These are phyloP conservation scores for Colletes collaris DNA, from an alignment of 2,888 invertebrate genomes.

Conservation along the genomic window DNA sequence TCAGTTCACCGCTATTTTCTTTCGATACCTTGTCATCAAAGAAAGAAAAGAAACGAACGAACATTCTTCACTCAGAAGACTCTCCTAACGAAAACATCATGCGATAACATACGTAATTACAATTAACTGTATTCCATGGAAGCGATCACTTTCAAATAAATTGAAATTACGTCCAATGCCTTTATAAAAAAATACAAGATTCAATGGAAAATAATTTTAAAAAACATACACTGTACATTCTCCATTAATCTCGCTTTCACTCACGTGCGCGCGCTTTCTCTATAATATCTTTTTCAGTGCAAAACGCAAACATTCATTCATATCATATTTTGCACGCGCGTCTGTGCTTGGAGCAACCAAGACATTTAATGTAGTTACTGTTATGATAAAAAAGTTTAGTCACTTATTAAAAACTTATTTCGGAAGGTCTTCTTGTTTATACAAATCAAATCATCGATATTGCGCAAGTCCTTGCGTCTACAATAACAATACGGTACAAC, in stretches of 20 bases:
- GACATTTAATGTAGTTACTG: constrained; percentile 37
- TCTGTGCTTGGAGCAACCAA: constrained; percentile 43
- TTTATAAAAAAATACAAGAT: constrained; percentile 40
- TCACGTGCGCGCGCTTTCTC: constrained; percentile 36
- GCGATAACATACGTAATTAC: constrained; percentile 18
- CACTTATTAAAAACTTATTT: constrained; percentile 49
- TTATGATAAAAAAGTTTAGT: constrained; percentile 54
- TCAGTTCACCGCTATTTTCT: constrained; percentile 48
- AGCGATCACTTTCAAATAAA: constrained; percentile 26
- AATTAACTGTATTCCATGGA: constrained; percentile 23
- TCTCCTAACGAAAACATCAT: constrained; percentile 21
- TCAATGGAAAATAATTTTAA: constrained; percentile 37
- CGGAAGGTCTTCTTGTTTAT: constrained; percentile 42
- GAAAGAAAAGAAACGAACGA: background rate
- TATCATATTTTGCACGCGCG: constrained; percentile 36
- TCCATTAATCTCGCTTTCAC: constrained; percentile 12
- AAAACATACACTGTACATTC: constrained; percentile 30
- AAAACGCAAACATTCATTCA: constrained; percentile 38
- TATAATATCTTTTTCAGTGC: constrained; percentile 14
- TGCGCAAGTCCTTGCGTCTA: constrained; percentile 49
- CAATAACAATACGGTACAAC: constrained; percentile 37
- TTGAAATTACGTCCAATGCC: constrained; percentile 23
- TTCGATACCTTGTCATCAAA: constrained; percentile 17
- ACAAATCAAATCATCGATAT: constrained; percentile 60
- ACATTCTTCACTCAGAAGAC: constrained; percentile 6